Evolutionary conservation across 2,888 invertebrate species (phyloP), one percentile per base, ranked within the genome.

Genomic region (Parasteatoda lunata): DNA sequence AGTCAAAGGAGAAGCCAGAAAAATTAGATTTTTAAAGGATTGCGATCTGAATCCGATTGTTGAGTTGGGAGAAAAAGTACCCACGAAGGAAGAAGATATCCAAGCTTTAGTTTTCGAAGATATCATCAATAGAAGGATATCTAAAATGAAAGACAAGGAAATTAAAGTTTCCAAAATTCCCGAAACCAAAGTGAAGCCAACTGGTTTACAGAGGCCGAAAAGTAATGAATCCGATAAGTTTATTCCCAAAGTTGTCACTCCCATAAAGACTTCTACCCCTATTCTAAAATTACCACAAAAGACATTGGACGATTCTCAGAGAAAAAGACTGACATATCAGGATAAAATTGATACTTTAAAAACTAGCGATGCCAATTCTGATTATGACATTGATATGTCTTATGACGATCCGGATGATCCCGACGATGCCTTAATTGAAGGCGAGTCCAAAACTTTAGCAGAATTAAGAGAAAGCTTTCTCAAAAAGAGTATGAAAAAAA

Each of bases 21-120:
- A 65, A 47, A 84, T 88, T 6, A 80, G 49, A 11, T 78, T 81
- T 54, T 77, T 88, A 11, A 77, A 88, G 66, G 76, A 81, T n/a
- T 72, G 73, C 47, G 78, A 88, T 64, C 66, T 88, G 3, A 81
- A 73, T 66, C 88, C 88, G 6, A 48, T 77, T 70, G 88, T 88
- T 7, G 52, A 77, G 45, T 69, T 88, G 13, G 85, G 85, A 11
- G 66, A 70, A 30, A 70, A 30, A n/a, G 82, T 87, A 9, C 81
- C 86, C 13, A 52, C 64, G 7, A 59, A 72, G 15, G 77, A 77
- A 4, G 86, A 81, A n/a, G 77, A 70, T 2, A 77, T 87, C 8
- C 81, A 82, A 65, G 77, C 77, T 3, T 75, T 59, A 8, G 51
- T 87, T 15, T 87, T 72, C 54, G 83, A 83, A 3, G 70, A 83